Evolutionary conservation across 2,113 vertebrate species (phyloP).

Genomic region (Centropus bengalensis): DNA sequence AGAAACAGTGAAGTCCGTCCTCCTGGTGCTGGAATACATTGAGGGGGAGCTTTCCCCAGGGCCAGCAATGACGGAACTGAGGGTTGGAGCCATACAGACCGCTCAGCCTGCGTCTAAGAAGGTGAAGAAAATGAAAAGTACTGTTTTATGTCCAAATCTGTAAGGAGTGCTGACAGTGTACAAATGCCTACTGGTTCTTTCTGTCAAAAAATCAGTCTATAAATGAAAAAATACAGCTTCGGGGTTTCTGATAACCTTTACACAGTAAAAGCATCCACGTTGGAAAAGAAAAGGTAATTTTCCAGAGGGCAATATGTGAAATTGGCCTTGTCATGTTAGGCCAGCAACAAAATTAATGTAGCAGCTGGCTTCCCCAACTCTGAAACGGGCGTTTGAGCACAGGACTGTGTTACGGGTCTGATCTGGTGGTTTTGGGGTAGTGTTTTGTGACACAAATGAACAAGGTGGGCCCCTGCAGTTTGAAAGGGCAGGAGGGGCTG

Average conservation of each 20-base stretch:
- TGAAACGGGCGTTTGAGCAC: not conserved
- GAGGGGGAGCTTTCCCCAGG: slow-evolving; percentile 40
- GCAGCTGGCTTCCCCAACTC: not conserved
- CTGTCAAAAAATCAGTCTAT: not conserved
- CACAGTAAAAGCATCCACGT: not conserved
- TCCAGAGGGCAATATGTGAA: not conserved
- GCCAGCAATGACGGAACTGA: slow-evolving; percentile 80
- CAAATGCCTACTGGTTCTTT: not conserved
- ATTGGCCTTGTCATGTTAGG: not conserved
- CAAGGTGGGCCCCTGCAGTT: accelerated
- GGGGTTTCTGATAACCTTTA: not conserved
- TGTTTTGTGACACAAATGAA: not conserved
- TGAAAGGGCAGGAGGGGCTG: not conserved
- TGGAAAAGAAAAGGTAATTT: not conserved
- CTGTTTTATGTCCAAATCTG: not conserved
- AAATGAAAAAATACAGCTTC: not conserved
- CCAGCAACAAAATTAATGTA: not conserved
- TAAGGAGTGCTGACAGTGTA: not conserved
- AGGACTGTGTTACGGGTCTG: not conserved
- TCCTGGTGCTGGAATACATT: slow-evolving; percentile 79
- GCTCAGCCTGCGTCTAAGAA: slow-evolving; percentile 76
- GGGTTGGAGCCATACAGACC: slow-evolving; percentile 84
- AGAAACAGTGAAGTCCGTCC: slow-evolving; percentile 69
- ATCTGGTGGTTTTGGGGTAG: not conserved
- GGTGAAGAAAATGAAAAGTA: slow-evolving; percentile 67